Conservation (phyloP, 2,888 invertebrate genomes). For the Megamerina dolium region DNA sequence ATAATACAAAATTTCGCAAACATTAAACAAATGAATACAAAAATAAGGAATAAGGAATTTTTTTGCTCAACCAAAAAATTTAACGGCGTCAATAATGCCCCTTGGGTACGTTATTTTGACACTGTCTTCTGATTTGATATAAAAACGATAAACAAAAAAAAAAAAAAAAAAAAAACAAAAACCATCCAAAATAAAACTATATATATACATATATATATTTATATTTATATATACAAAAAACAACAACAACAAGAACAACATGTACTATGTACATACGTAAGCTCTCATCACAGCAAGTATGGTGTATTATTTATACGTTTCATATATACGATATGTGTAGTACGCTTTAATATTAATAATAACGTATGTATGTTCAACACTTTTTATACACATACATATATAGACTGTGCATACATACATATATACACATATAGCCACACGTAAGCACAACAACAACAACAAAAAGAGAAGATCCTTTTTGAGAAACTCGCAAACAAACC, state of each 20-base stretch:
- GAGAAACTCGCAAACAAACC: too few relatives aligned
- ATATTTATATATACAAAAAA: background rate
- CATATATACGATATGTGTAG: too few relatives aligned
- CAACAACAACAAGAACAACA: conserved; percentile 6
- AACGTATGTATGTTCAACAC: too few relatives aligned
- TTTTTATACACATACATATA: too few relatives aligned
- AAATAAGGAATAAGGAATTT: background rate
- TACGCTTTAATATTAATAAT: too few relatives aligned
- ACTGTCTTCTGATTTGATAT: conserved; percentile 51
- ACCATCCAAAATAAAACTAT: too few relatives aligned
- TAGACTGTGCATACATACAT: too few relatives aligned
- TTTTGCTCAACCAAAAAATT: too few relatives aligned
- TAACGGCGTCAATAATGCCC: conserved; percentile 28
- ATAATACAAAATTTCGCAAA: conserved; percentile 26
- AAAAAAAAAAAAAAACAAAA: conserved; percentile 17
- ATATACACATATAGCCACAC: too few relatives aligned
- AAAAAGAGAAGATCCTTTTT: too few relatives aligned
- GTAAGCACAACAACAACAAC: too few relatives aligned
- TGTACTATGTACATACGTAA: background rate
- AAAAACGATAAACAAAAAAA: conserved; percentile 23
- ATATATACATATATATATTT: too few relatives aligned
- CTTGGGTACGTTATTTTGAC: conserved; percentile 50
- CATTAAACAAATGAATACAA: conserved; percentile 17
- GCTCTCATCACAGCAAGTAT: background rate
- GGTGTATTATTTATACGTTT: conserved; percentile 1